Evolutionary conservation across 2,113 vertebrate species (phyloP), one percentile per base, ranked within the genome.

Genomic region (Sinocyclocheilus grahami): DNA sequence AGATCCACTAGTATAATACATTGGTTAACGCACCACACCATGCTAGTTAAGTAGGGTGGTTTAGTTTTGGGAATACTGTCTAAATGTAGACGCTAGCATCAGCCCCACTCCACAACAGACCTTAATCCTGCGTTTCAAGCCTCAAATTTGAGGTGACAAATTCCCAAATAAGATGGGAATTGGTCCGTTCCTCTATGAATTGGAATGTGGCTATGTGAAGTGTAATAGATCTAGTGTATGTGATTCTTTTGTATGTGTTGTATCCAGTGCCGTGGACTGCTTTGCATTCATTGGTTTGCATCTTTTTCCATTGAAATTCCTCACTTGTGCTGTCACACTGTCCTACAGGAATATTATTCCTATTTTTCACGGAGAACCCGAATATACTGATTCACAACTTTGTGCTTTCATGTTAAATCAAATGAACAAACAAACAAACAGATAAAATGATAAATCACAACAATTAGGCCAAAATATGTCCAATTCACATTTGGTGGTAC

Each of bases 401-500:
- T 93, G 93, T 94, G 93, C 88, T 92, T 93, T 91, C 86, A 58
- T 27, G 10, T 30, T 82, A 82, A 82, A 82, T 76, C 74, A 76
- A 51, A 80, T 5, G 53, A 27, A 69, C 39, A 85, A 82, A 89
- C 22, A 55, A 83, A 81, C 0, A 79, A 87, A 77, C 9, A 76
- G 76, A 81, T 5, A 78, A 33, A 77, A 88, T n/a, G 77, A 33
- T 60, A 79, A 80, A 83, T 46, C 6, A 84, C 78, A 84, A 88
- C 5, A 86, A 55, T 11, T 80, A 89, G 80, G 86, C 60, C 84
- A 92, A 90, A 91, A 83, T 84, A 77, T 87, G 58, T 88, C 92
- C 87, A 90, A 87, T 94, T 95, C 94, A 95, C 94, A 94, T 94
- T 94, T 87, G 93, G 89, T 91, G 89, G 91, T 93, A 94, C 94